A percentile compares a stretch with the other conserved stretches of the same genome.
Evolutionary conservation across 2,888 invertebrate genomes (phyloP).

Genomic region (Hyles lineata): DNA sequence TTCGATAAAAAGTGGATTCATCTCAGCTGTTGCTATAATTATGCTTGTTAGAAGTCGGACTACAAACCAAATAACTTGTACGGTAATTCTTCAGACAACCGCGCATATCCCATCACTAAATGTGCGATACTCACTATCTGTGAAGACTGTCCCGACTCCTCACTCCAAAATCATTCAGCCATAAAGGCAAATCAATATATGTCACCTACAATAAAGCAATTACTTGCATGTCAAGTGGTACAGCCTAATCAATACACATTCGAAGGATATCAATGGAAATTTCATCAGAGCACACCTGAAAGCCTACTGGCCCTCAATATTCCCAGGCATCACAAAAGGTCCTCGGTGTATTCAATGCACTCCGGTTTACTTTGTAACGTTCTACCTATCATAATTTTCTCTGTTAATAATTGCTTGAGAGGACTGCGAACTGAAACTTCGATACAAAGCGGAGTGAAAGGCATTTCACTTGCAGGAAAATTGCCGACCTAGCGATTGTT

Average conservation of each 20-base stretch:
- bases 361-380: constrained; percentile 21
- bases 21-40: too few species aligned
- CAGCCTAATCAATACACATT: background rate
- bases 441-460: background rate
- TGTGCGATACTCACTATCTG: too few species aligned
- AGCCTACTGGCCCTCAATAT: background rate
- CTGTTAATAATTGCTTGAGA: constrained; percentile 9
- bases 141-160: too few species aligned
- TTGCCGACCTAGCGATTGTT: background rate
- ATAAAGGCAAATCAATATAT: too few species aligned
- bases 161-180: too few species aligned
- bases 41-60: too few species aligned
- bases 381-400: constrained; percentile 2
- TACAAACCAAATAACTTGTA: too few species aligned
- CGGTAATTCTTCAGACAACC: too few species aligned
- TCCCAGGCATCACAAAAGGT: background rate
- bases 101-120: too few species aligned
- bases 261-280: background rate
- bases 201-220: too few species aligned
- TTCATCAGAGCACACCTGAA: background rate
- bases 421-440: constrained; percentile 13
- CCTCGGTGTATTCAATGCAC: constrained; percentile 4
- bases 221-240: too few species aligned
- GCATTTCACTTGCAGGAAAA: background rate
- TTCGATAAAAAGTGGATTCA: too few species aligned